phyloP scores from a whole-genome alignment of 2,797 vertebrate species.

The Halcyon badia region DNA sequence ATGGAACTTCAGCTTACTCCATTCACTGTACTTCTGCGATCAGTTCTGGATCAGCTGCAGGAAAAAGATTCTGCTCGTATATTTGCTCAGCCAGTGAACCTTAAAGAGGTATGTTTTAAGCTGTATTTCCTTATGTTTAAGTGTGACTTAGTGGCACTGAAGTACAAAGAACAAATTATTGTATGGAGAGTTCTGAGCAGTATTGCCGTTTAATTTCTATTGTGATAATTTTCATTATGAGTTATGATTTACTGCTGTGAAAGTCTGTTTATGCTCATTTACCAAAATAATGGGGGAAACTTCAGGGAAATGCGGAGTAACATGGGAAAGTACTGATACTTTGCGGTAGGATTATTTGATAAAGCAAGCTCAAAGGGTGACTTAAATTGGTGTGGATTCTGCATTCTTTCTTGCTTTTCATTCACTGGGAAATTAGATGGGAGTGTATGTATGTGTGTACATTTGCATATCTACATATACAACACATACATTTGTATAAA shows the following conservation, averaged over 20 bases:
- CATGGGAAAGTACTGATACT: not conserved
- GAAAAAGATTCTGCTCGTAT: constrained; percentile 94
- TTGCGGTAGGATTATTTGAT: not conserved
- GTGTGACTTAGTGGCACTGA: not conserved
- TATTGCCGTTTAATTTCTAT: not conserved
- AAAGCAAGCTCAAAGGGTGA: rapidly evolving
- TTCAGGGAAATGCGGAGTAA: not conserved
- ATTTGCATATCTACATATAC: not conserved
- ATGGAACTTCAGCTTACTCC: constrained; percentile 94
- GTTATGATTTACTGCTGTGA: not conserved
- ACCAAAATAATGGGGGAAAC: not conserved
- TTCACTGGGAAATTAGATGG: not conserved
- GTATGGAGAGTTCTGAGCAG: not conserved
- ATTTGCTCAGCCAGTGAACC: constrained; percentile 93
- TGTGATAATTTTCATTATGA: not conserved
- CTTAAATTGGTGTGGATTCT: not conserved
- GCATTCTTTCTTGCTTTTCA: not conserved
- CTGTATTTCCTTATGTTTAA: not conserved
- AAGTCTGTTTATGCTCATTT: not conserved
- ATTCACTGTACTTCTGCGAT: constrained; percentile 90
- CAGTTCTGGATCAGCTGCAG: constrained; percentile 93
- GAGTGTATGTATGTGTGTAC: rapidly evolving
- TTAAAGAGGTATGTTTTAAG: constrained; percentile 87
- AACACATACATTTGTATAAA: not conserved
- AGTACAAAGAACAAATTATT: not conserved